Conservation (phyloP, 2,888 invertebrate genomes). For the Drosophila cyrtoloma region DNA sequence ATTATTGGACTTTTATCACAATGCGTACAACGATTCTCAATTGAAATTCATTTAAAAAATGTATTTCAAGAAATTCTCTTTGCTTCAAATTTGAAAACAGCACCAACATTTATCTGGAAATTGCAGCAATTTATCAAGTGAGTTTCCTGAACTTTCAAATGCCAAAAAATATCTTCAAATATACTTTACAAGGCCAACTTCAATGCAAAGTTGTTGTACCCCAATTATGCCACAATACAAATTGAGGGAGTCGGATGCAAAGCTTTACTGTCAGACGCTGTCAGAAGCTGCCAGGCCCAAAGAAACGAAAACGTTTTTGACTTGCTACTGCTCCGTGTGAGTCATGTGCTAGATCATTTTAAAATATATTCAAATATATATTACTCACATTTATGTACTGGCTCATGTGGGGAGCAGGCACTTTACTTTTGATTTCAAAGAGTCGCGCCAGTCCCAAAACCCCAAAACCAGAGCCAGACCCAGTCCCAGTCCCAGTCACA, state of each 20-base stretch:
- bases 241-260: constrained; percentile 61
- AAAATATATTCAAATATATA: constrained; percentile 26
- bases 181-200: not conserved
- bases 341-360: constrained; percentile 73
- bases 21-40: not conserved
- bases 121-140: not conserved
- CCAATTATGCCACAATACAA: constrained; percentile 27
- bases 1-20: not conserved
- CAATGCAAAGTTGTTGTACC: not conserved
- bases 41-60: not conserved
- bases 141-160: not conserved
- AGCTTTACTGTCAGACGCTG: constrained; percentile 45
- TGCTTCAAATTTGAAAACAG: not conserved
- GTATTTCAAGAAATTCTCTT: not conserved
- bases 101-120: not conserved
- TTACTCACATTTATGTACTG: constrained; percentile 12
- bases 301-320: constrained; percentile 24
- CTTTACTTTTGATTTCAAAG: constrained; percentile 79
- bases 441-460: constrained; percentile 40
- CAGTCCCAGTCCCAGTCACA: constrained; percentile 32
- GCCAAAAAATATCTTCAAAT: not conserved
- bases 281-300: constrained; percentile 50
- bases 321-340: constrained; percentile 63
- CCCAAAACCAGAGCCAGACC: constrained; percentile 18
- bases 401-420: constrained; percentile 45